phyloP scores from a whole-genome alignment of 2,113 vertebrate species.

The Promerops cafer region DNA sequence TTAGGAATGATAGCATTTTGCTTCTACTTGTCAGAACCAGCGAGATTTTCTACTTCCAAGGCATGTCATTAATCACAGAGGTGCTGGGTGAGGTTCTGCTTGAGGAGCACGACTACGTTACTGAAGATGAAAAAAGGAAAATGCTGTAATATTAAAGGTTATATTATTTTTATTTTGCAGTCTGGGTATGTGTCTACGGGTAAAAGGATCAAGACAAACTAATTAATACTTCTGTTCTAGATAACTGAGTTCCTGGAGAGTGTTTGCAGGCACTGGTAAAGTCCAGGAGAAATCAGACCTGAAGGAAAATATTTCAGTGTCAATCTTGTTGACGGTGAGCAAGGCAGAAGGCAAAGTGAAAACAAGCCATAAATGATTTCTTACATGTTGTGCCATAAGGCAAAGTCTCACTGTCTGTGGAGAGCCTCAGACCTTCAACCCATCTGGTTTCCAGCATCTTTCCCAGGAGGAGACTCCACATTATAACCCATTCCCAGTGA shows the following conservation, averaged over 20 bases:
- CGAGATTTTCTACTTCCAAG: not conserved
- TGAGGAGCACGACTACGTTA: not conserved
- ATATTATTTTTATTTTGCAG: not conserved
- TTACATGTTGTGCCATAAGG: not conserved
- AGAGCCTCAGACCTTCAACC: not conserved
- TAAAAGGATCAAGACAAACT: not conserved
- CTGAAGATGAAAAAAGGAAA: not conserved
- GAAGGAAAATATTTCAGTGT: not conserved
- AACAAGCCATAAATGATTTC: not conserved
- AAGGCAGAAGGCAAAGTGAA: not conserved
- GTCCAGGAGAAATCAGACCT: not conserved
- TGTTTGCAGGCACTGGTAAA: not conserved
- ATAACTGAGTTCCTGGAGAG: not conserved
- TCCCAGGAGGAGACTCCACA: not conserved
- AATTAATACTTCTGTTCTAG: not conserved
- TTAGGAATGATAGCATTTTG: not conserved
- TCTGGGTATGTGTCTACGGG: rapidly evolving
- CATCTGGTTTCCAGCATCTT: not conserved
- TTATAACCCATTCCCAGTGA: rapidly evolving
- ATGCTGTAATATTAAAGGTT: not conserved
- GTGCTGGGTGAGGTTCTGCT: not conserved
- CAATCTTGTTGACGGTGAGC: not conserved
- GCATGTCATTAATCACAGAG: not conserved
- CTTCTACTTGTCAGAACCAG: not conserved
- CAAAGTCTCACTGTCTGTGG: not conserved